Evolutionary conservation across 2,888 invertebrate species (phyloP), one percentile per base, ranked within the genome.

Genomic region (Xestia xanthographa): DNA sequence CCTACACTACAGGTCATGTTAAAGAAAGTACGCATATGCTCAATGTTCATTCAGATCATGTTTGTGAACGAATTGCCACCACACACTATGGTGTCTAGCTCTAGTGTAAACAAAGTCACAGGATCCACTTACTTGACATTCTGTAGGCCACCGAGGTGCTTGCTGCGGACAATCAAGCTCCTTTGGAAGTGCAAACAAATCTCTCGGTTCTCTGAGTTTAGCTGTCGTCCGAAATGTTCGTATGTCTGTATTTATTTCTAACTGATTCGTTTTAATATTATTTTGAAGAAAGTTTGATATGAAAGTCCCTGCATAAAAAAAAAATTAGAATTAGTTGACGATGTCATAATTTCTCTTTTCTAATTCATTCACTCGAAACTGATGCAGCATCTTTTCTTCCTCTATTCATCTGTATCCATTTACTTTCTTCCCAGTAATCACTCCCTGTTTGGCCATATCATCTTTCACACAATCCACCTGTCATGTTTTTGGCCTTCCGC

Each of bases 61-160:
- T 53, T 77, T 63, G 2, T 43, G 9, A 53, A 53, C 26, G 11
- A 43, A 43, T 20, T 75, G 12, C 6, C 56, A 53, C n/a, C n/a
- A n/a, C 22, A 9, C 12, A n/a, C 53, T 53, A 17, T 29, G 4
- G 17, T 29, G 29, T 58, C 29, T 20, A 58, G 4, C 29, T 58
- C 29, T 20, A 58, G 4, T 58, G 29, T 60, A 60, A 60, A 60
- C 11, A 60, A 53, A n/a, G 6, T 0, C 0, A 60, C n/a, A 56
- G 12, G 68, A 41, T 22, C 5, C 17, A 85, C 92, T 95, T 93
- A 98, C 98, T 97, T 98, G 98, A 95, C 98, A 98, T 96, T 98
- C 98, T 65, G 98, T 98, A 34, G 98, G 98, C 98, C 98, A 98
- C 93, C 98, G 97, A 77, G 98, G 97, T 89, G 98, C 98, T 96